Evolutionary conservation across 2,888 invertebrate species (phyloP).

Genomic region (Athalia cordata): DNA sequence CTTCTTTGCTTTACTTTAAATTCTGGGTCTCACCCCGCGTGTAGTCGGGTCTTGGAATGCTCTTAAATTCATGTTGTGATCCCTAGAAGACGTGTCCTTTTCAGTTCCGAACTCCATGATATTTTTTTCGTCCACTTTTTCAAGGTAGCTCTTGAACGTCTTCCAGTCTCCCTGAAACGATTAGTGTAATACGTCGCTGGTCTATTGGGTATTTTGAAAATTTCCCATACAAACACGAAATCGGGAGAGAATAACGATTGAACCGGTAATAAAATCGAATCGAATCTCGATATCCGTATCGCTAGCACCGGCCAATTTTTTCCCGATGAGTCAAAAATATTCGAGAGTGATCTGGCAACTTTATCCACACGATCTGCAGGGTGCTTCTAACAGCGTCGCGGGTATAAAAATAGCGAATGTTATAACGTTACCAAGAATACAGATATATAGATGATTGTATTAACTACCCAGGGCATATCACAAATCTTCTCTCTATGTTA

Average conservation of each 20-base stretch:
- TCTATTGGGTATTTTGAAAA: too few relatives aligned
- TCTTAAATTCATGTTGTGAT: neutral
- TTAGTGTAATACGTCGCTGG: too few relatives aligned
- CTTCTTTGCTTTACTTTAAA: neutral
- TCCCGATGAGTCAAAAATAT: neutral
- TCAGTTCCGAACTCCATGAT: too few relatives aligned
- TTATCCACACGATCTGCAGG: neutral
- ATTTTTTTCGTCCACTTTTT: conserved; percentile 18
- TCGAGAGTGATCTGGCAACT: conserved; percentile 4
- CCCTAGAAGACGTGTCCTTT: neutral
- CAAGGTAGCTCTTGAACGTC: conserved; percentile 37
- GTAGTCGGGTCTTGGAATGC: neutral
- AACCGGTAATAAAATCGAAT: too few relatives aligned
- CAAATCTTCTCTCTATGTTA: conserved; percentile 38
- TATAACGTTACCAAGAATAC: conserved; percentile 23
- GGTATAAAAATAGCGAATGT: conserved; percentile 20
- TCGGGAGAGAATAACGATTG: too few relatives aligned
- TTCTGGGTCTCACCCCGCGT: neutral
- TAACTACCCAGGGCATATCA: conserved; percentile 13
- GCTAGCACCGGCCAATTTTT: too few relatives aligned
- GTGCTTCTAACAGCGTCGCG: neutral
- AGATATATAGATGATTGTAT: conserved; percentile 33
- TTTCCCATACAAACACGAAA: too few relatives aligned
- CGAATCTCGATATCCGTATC: too few relatives aligned
- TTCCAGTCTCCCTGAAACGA: conserved; percentile 33